Base-by-base conservation (phyloP, 2,888 invertebrate species). In the Xanthia icteritia region DNA sequence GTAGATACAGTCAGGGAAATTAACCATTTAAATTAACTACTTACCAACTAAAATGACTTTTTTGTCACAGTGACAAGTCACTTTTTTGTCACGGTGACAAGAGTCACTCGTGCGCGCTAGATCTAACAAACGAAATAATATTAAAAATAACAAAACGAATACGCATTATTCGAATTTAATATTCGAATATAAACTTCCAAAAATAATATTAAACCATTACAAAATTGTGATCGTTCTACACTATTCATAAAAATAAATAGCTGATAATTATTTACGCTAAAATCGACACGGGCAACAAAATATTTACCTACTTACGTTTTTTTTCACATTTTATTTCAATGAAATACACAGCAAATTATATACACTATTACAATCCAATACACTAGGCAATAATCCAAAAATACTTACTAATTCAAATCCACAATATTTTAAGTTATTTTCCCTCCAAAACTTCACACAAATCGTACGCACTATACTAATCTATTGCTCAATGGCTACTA, bases 401-500 rank as follows among this genome's bases (percentile, higher is more conserved):
- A 78, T n/a, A 68, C 82, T 76, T 27, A 58, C 76, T 15, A 27
- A 42, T n/a, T 31, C 0, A 54, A 54, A 82, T 36, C 0, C 3
- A 36, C 48, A 51, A 45, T 54, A 51, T 31, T 48, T 20, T 39
- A 8, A 36, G 4, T 1, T 66, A 20, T 56, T 61, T 45, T 36
- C 3, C 23, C 13, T 27, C 17, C 23, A 58, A 65, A 82, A 65
- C 64, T n/a, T 56, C 42, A 68, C 45, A 23, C 45, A 5, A 60
- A 48, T n/a, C 42, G 36, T 31, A 42, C 81, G n/a, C 75, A 74
- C 71, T 36, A 39, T n/a, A 31, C 0, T 39, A 20, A 56, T 74
- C 74, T 36, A 76, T 76, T 85, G 17, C 60, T 15, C 54, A 68
- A 82, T 56, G 13, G 13, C 23, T 31, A 85, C 39, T 69, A 58